phyloP scores from a whole-genome alignment of 2,888 invertebrate species.

The Invenusta paracnida region DNA sequence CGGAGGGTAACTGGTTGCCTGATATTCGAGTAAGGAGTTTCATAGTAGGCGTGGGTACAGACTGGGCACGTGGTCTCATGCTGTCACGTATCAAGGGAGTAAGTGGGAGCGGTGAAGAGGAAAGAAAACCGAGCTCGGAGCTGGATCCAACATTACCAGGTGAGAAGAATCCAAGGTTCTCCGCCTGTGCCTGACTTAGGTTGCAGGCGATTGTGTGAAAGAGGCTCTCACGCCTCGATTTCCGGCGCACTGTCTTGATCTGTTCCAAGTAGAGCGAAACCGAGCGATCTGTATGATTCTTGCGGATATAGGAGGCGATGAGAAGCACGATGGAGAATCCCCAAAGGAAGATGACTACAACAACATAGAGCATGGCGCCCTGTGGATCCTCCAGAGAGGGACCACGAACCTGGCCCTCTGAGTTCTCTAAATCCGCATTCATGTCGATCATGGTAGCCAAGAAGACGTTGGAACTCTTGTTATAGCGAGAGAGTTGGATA shows the following conservation, averaged over 20 bases:
- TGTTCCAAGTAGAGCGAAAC: constrained; percentile 8
- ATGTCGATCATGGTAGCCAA: not conserved
- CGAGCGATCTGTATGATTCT: not conserved
- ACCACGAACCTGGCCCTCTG: not conserved
- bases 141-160: too few species aligned
- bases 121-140: not conserved
- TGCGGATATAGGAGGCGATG: constrained; percentile 9
- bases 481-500: not conserved
- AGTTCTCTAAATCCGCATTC: not conserved
- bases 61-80: not conserved
- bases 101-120: not conserved
- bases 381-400: not conserved
- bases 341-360: not conserved
- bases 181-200: not conserved
- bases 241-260: not conserved
- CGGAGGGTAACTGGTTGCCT: too few species aligned
- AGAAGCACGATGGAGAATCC: constrained; percentile 13
- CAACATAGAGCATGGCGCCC: not conserved
- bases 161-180: not conserved
- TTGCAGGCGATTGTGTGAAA: not conserved
- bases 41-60: not conserved
- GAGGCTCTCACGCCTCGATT: not conserved
- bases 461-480: not conserved
- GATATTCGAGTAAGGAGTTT: not conserved
- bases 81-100: not conserved